phyloP scores from a whole-genome alignment of 1,140 invertebrate genomes.

The Philotrypesis tridentata region DNA sequence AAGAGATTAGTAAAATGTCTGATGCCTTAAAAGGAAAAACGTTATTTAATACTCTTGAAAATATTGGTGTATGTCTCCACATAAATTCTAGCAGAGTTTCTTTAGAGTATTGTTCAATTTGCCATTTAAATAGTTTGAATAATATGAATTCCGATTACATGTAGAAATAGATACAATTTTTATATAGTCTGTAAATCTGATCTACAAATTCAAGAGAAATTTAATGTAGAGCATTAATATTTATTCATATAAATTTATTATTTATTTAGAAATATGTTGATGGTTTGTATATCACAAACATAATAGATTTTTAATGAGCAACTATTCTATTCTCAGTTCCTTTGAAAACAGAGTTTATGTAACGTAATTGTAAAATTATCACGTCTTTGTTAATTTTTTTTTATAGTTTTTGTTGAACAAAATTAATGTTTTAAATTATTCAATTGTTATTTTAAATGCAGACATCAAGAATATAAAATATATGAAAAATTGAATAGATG shows the following conservation, averaged over 20 bases:
- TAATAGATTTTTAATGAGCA: not conserved
- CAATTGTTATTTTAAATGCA: not conserved
- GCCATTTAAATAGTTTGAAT: conserved; percentile 63
- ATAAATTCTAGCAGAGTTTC: conserved; percentile 74
- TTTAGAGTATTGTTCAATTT: conserved; percentile 74
- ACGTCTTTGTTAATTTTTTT: conserved; percentile 25
- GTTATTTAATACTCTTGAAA: conserved; percentile 52
- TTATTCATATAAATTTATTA: conserved; percentile 26
- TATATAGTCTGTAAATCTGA: not conserved
- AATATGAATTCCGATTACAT: conserved; percentile 41
- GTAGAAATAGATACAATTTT: not conserved
- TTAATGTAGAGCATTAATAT: not conserved
- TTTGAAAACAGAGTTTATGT: conserved; percentile 23
- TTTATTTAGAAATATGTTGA: conserved; percentile 35
- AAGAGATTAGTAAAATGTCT: conserved; percentile 17
- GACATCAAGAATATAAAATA: not conserved
- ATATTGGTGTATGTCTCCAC: conserved; percentile 73
- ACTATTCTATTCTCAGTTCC: conserved; percentile 28
- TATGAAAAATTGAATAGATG: not conserved
- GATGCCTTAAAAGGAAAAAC: conserved; percentile 46
- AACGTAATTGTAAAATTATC: conserved; percentile 25
- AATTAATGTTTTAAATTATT: not conserved
- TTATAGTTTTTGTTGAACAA: not conserved
- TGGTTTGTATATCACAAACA: conserved; percentile 35
- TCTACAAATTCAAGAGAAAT: not conserved